phyloP scores from a whole-genome alignment of 1,140 invertebrate species.

The Magallana angulata region DNA sequence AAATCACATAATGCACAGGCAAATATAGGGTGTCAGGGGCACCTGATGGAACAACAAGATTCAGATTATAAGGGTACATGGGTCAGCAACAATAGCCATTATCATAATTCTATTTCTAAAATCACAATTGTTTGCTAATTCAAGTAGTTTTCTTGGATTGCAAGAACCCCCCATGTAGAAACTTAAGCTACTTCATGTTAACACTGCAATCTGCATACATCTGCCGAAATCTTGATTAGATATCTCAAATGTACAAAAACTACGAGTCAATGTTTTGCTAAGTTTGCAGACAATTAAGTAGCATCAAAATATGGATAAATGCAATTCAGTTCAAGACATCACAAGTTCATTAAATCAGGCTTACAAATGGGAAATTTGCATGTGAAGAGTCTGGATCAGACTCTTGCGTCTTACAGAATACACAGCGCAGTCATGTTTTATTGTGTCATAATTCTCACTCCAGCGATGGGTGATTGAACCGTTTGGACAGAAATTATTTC shows the following conservation, averaged over 20 bases:
- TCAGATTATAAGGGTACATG: background rate
- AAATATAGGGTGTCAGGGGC: background rate
- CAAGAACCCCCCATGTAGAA: too few species aligned
- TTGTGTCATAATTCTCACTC: slow-evolving; percentile 7
- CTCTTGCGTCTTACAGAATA: background rate
- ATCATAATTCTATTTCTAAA: too few species aligned
- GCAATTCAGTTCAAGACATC: too few species aligned
- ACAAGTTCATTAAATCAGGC: background rate
- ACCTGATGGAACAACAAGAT: background rate
- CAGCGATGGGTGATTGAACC: background rate
- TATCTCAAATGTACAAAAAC: too few species aligned
- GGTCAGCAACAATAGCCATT: background rate
- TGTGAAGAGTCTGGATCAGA: background rate
- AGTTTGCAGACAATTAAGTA: too few species aligned
- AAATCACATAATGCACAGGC: background rate
- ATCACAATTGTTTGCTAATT: too few species aligned
- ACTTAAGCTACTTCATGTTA: too few species aligned
- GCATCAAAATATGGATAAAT: too few species aligned
- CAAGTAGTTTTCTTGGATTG: too few species aligned
- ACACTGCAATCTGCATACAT: too few species aligned
- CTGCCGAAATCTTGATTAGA: too few species aligned
- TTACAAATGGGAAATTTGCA: slow-evolving; percentile 1
- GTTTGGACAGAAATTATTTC: background rate
- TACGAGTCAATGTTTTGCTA: too few species aligned
- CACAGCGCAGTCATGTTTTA: background rate